Evolutionary conservation across 92 coral and sea anemone genomes (phyloP).

Genomic region (Parazoanthus swiftii): DNA sequence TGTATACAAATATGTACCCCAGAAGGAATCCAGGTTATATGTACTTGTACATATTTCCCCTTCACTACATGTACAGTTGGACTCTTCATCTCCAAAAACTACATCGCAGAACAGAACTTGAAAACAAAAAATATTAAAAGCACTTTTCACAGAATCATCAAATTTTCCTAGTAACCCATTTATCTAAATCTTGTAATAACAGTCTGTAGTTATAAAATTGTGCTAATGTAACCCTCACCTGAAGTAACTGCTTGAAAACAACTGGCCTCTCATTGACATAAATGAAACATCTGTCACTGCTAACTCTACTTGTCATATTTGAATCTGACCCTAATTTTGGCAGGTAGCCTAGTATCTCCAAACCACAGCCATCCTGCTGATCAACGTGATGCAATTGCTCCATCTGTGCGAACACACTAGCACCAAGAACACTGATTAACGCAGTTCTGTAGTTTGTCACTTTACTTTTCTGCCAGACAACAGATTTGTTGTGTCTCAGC

Average conservation of each 20-base stretch:
- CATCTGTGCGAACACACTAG: slow-evolving; percentile 67
- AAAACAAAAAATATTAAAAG: too few relatives aligned
- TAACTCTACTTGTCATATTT: slow-evolving; percentile 72
- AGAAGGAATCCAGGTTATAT: too few relatives aligned
- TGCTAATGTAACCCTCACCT: slow-evolving; percentile 52
- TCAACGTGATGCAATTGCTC: slow-evolving; percentile 51
- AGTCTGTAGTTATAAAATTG: too few relatives aligned
- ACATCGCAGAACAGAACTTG: too few relatives aligned
- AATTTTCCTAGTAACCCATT: too few relatives aligned
- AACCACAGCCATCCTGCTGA: slow-evolving; percentile 45
- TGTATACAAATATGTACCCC: too few relatives aligned
- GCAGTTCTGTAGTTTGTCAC: slow-evolving; percentile 76
- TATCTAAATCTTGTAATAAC: too few relatives aligned
- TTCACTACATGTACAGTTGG: too few relatives aligned
- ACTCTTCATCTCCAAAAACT: too few relatives aligned
- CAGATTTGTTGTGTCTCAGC: slow-evolving; percentile 76
- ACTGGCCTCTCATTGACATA: slow-evolving; percentile 87
- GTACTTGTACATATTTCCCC: too few relatives aligned
- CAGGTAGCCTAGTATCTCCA: slow-evolving; percentile 71
- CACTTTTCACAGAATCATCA: too few relatives aligned
- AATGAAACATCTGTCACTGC: slow-evolving; percentile 83
- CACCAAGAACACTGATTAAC: slow-evolving; percentile 76
- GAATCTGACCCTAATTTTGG: slow-evolving; percentile 80
- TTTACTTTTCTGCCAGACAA: slow-evolving; percentile 95
- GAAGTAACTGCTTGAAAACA: slow-evolving; percentile 66